Base-by-base conservation (phyloP, 2,113 vertebrate species). In the Pelodiscus sinensis region DNA sequence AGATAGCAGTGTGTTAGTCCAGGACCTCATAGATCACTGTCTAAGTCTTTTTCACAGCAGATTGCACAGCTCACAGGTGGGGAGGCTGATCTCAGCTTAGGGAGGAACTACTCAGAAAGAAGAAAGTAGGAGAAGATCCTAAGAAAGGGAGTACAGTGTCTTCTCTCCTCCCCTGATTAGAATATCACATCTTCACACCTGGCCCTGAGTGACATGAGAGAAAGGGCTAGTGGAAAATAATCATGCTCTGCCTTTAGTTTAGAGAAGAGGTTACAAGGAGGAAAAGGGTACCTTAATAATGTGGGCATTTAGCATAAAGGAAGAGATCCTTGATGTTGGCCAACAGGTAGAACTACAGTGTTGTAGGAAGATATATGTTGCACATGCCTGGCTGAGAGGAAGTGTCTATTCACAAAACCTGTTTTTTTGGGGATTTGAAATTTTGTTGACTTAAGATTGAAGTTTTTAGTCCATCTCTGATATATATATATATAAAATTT, bases 81-180 rank as follows among this genome's bases (percentile, higher is more conserved):
- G 29, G 21, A 19, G 90, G 2, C 35, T 35, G n/a, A 35, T 19
- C n/a, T 71, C n/a, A 11, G 18, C n/a, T 35, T 35, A 35, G 65
- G n/a, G 35, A 71, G 65, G n/a, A 71, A 35, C n/a, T 68, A 8
- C 31, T 8, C 16, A 35, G 65, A 68, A 68, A 31, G 78, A 83
- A 56, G 3, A 35, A 44, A 86, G 44, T 19, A 50, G 27, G 31
- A 29, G 65, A 82, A 31, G 57, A 81, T 54, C 44, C 5, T 31
- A 35, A 71, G 54, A 62, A 81, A 50, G 31, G 44, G 13, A 27
- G 29, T 78, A 44, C 15, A 29, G 9, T 27, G 77, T 9, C 11
- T 24, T 1, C 1, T 71, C 15, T 80, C 85, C 60, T 19, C 12
- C 25, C 19, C 60, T 0, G 0, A 0, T n/a, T 24, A 22, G 22